Evolutionary conservation across 2,888 invertebrate species (phyloP).

Genomic region (Stenichneumon culpator): DNA sequence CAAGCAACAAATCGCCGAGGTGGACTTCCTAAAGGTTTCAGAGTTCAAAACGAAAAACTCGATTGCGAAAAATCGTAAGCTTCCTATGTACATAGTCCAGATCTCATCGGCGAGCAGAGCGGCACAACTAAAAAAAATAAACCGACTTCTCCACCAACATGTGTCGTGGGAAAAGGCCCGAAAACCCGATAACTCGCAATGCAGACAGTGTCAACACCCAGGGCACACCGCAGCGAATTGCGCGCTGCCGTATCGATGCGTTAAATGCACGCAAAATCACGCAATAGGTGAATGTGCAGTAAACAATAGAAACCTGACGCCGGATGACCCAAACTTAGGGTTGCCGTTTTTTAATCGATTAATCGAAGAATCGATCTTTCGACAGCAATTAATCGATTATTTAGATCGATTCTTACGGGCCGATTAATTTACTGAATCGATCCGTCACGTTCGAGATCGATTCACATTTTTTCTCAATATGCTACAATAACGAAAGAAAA

Average conservation of each 20-base stretch:
- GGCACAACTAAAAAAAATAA: not conserved
- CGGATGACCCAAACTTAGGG: not conserved
- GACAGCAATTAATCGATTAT: no score
- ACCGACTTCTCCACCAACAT: not conserved
- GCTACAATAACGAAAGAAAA: no score
- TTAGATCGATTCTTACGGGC: no score
- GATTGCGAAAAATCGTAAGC: not conserved
- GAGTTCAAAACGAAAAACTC: not conserved
- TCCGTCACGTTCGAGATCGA: no score
- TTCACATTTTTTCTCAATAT: no score
- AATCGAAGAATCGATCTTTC: no score
- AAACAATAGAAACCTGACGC: not conserved
- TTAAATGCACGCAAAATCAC: not conserved
- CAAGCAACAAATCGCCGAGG: not conserved
- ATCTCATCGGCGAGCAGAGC: not conserved
- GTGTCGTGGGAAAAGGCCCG: not conserved
- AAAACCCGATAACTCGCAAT: not conserved
- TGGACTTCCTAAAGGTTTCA: not conserved
- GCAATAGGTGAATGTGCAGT: not conserved
- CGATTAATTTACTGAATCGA: no score
- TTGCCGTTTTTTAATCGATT: no score
- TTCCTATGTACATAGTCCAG: not conserved
- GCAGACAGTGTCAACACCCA: not conserved
- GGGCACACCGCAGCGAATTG: not conserved
- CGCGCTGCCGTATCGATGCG: not conserved